Conservation (phyloP, 2,888 invertebrate genomes). For the Nymphalis polychloros region DNA sequence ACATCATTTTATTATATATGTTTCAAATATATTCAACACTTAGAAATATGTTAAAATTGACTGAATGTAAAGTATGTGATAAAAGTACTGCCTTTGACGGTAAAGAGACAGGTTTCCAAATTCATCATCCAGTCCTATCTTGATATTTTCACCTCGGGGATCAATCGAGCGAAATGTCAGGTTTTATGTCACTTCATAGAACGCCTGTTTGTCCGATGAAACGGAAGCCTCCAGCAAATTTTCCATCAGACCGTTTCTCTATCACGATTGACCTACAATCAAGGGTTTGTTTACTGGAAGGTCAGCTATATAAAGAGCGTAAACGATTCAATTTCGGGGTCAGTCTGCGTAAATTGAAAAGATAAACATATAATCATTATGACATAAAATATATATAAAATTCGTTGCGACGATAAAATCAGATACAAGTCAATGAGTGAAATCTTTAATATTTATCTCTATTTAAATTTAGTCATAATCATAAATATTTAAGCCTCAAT, state of each 20-base stretch:
- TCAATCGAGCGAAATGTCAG: constrained; percentile 41
- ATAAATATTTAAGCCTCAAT: no score
- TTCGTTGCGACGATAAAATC: no score
- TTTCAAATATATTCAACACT: no score
- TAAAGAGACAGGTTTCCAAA: constrained; percentile 1
- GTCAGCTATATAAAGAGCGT: constrained; percentile 48
- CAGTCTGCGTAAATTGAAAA: constrained; percentile 20
- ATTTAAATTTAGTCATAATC: no score
- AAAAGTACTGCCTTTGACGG: neutral
- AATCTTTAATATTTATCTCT: no score
- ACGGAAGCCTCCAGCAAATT: constrained; percentile 45
- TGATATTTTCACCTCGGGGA: constrained; percentile 33
- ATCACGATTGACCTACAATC: constrained; percentile 52
- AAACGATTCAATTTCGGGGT: constrained; percentile 53
- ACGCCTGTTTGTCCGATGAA: constrained; percentile 27
- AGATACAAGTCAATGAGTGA: no score
- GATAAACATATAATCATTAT: neutral
- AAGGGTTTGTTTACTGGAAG: constrained; percentile 51
- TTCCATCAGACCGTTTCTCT: constrained; percentile 48
- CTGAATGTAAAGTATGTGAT: neutral
- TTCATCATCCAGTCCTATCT: neutral
- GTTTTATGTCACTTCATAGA: constrained; percentile 46
- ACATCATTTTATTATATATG: no score
- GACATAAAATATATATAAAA: no score
- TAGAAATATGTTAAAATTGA: no score